These are phyloP conservation scores for Hyperoplus lanceolatus DNA, from an alignment of 2,797 vertebrate species.

Conservation along the genomic window DNA sequence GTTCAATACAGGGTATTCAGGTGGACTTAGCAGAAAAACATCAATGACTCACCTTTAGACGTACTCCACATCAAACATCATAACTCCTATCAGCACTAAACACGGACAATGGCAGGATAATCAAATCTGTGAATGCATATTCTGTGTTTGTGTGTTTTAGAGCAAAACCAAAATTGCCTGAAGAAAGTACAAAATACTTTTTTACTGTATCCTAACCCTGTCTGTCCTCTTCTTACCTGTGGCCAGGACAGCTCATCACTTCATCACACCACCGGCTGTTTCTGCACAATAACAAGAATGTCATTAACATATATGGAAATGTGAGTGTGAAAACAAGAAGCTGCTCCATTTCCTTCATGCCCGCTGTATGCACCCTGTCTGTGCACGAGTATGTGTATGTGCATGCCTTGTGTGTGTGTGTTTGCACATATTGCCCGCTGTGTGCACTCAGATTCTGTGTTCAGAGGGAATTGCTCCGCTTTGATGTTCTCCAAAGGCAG, in stretches of 20 bases:
- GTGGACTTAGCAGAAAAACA: conserved; percentile 62
- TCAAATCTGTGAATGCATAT: conserved; percentile 45
- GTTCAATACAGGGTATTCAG: conserved; percentile 52
- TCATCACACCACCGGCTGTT: conserved; percentile 73
- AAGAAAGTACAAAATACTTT: conserved; percentile 12
- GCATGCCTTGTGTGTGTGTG: conserved; percentile 30
- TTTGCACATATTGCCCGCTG: conserved; percentile 74
- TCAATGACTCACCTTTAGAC: conserved; percentile 50
- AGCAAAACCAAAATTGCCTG: conserved; percentile 40
- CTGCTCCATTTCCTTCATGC: conserved; percentile 69
- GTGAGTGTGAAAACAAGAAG: conserved; percentile 70
- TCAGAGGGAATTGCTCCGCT: conserved; percentile 82
- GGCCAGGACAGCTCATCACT: conserved; percentile 69
- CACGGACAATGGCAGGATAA: conserved; percentile 57
- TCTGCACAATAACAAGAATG: conserved; percentile 77
- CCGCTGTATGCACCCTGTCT: conserved; percentile 78
- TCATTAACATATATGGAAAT: conserved; percentile 87
- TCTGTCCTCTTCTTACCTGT: conserved; percentile 52
- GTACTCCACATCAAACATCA: conserved; percentile 65
- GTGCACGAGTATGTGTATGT: conserved; percentile 31
- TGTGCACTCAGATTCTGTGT: conserved; percentile 80
- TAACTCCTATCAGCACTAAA: conserved; percentile 63
- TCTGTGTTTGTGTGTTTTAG: conserved; percentile 20
- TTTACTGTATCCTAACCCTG: conserved; percentile 52
- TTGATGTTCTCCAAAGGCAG: conserved; percentile 85